Percentiles rank a stretch among this genome's conserved stretches.
Conservation (phyloP, 2,113 vertebrate species). For the Falcunculus frontatus region DNA sequence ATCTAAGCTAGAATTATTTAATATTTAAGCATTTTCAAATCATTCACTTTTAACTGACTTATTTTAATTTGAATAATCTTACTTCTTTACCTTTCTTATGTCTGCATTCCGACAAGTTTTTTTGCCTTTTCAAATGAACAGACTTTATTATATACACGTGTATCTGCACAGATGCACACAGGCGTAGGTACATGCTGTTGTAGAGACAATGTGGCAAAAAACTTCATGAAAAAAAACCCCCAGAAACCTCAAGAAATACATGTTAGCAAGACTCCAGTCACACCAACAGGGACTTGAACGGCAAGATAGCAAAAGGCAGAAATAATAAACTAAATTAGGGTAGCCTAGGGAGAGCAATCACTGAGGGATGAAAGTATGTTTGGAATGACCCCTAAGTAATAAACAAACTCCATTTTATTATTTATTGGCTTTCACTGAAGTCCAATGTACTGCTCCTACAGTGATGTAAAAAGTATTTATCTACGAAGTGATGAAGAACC, state of each 20-base stretch:
- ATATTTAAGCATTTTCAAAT: not conserved
- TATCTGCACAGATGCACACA: not conserved
- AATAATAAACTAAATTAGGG: not conserved
- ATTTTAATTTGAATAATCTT: not conserved
- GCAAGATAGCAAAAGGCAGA: not conserved
- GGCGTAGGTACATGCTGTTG: accelerated
- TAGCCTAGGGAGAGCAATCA: not conserved
- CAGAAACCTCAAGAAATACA: not conserved
- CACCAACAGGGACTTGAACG: not conserved
- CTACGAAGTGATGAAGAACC: not conserved
- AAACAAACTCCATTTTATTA: not conserved
- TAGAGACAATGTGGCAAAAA: not conserved
- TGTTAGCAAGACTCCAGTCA: not conserved
- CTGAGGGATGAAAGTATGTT: not conserved
- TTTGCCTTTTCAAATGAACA: not conserved
- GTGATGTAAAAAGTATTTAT: not conserved
- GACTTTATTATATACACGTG: not conserved
- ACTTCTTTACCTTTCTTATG: not conserved
- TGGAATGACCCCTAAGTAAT: not conserved
- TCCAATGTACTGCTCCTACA: not conserved
- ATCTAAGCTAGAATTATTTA: not conserved
- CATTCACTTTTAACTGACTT: not conserved
- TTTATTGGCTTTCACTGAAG: not conserved
- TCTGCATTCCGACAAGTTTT: not conserved
- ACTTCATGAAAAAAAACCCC: not conserved